These are phyloP conservation scores for Dipodomys merriami DNA, from an alignment of 2,113 vertebrate species.

Conservation along the genomic window DNA sequence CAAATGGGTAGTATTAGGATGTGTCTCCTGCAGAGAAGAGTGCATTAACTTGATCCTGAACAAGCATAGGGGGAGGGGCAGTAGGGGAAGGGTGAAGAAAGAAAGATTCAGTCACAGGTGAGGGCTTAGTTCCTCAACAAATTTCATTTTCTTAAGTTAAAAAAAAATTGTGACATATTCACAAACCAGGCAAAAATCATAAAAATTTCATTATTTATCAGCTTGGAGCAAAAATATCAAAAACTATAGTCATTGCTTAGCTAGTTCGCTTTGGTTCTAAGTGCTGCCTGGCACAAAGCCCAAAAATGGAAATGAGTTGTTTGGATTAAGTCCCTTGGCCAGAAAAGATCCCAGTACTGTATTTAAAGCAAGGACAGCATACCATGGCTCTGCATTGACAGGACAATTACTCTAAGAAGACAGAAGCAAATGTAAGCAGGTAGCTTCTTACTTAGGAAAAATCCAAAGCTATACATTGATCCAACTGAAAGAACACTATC, in stretches of 20 bases:
- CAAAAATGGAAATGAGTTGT: slow-evolving; percentile 74
- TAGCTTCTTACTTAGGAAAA: slow-evolving; percentile 63
- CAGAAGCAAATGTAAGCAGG: slow-evolving; percentile 51
- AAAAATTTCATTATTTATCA: slow-evolving; percentile 69
- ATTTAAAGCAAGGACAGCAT: slow-evolving; percentile 72
- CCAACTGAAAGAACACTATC: accelerated
- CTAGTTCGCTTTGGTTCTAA: slow-evolving; percentile 56
- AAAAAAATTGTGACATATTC: slow-evolving; percentile 44
- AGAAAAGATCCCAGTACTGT: slow-evolving; percentile 58
- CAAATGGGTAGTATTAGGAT: background rate
- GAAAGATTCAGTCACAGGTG: background rate
- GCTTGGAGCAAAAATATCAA: slow-evolving; percentile 77
- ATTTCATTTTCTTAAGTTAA: background rate
- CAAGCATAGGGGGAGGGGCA: background rate
- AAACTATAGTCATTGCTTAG: slow-evolving; percentile 73
- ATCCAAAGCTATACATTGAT: background rate
- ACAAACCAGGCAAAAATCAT: slow-evolving; percentile 52
- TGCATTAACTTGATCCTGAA: background rate
- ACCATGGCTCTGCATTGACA: slow-evolving; percentile 65
- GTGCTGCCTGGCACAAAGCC: slow-evolving; percentile 68
- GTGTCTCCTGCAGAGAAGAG: background rate
- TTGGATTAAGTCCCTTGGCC: slow-evolving; percentile 78
- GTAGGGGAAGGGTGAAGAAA: accelerated
- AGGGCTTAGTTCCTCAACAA: background rate
- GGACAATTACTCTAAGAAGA: slow-evolving; percentile 69